A percentile compares a stretch with the other conserved stretches of the same genome.
phyloP scores from a whole-genome alignment of 2,113 vertebrate species.

The Accipiter cooperii region DNA sequence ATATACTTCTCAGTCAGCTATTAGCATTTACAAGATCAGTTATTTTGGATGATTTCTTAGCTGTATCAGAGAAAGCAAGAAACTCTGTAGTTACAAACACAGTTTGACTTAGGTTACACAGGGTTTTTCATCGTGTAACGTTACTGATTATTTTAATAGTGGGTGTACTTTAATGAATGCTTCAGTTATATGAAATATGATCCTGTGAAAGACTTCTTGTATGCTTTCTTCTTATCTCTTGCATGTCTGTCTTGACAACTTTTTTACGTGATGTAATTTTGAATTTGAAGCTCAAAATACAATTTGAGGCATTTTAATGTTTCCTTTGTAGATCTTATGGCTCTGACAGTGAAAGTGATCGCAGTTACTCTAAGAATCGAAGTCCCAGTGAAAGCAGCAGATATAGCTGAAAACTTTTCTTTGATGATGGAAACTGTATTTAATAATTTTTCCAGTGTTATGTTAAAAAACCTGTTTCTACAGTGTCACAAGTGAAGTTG shows the following conservation, averaged over 20 bases:
- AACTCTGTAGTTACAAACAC: neutral
- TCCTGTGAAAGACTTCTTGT: neutral
- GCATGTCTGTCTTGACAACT: neutral
- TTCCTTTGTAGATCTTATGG: constrained; percentile 76
- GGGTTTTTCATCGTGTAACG: neutral
- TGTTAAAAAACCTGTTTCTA: neutral
- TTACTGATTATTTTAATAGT: neutral
- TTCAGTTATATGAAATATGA: neutral
- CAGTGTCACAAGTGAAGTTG: neutral
- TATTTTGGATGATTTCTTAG: neutral
- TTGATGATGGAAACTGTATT: neutral
- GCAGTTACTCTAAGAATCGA: constrained; percentile 84
- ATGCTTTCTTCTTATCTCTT: neutral
- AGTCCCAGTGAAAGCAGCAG: constrained; percentile 90
- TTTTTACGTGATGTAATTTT: rapidly evolving
- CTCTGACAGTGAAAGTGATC: constrained; percentile 84
- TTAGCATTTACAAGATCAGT: neutral
- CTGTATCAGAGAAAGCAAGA: neutral
- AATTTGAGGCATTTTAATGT: neutral
- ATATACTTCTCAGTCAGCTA: neutral
- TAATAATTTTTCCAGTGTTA: constrained; percentile 35
- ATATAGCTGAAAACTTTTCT: constrained; percentile 76
- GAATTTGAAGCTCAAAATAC: neutral
- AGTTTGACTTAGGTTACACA: neutral
- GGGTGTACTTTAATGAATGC: neutral